phyloP scores from a whole-genome alignment of 2,113 vertebrate species.

The Pseudolaguvia tuberculata region DNA sequence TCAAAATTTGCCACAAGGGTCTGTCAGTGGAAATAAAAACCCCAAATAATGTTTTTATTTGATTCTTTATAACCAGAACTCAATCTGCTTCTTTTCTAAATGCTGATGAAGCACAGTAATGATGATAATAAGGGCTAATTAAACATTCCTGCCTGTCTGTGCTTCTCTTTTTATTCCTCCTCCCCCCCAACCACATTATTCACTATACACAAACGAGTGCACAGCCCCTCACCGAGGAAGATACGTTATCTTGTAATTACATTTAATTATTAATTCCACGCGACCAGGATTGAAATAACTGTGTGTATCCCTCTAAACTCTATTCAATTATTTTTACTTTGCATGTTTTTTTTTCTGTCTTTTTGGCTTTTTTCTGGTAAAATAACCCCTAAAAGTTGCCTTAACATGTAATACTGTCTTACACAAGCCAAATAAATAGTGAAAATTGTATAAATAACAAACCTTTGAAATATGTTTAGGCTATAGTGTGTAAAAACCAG shows the following conservation, averaged over 20 bases:
- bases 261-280: neutral
- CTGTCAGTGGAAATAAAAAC: constrained; percentile 16
- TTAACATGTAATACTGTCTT: constrained; percentile 72
- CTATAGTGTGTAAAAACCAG: constrained; percentile 16
- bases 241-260: neutral
- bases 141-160: constrained; percentile 12
- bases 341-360: constrained; percentile 11
- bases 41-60: constrained; percentile 31
- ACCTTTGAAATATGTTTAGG: neutral
- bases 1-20: neutral
- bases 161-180: neutral
- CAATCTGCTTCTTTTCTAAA: constrained; percentile 28
- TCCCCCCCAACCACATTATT: constrained; percentile 7
- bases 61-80: constrained; percentile 27
- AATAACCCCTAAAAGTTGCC: constrained; percentile 65
- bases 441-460: constrained; percentile 36
- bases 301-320: neutral
- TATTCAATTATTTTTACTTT: constrained; percentile 26
- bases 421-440: constrained; percentile 69
- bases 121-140: constrained; percentile 33
- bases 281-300: neutral
- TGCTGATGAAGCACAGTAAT: constrained; percentile 16
- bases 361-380: neutral
- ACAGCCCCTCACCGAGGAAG: neutral
- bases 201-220: neutral